phyloP scores from a whole-genome alignment of 2,797 vertebrate genomes.

The Lagodon rhomboides region DNA sequence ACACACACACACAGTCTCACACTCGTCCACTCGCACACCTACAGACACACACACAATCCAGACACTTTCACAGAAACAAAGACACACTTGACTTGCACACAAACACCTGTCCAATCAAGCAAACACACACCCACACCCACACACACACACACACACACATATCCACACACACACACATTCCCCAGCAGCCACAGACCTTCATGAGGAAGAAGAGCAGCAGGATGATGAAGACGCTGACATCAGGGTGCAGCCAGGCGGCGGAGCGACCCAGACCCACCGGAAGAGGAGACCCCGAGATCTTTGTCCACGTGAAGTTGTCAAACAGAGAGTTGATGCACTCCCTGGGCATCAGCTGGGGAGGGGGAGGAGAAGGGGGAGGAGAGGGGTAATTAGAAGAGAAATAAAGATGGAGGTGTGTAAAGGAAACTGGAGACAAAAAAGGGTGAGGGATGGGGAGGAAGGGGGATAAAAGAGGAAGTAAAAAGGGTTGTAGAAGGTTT shows the following conservation, averaged over 20 bases:
- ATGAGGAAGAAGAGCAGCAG: constrained; percentile 94
- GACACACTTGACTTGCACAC: neutral
- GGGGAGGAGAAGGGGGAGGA: too few species aligned
- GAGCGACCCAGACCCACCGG: constrained; percentile 89
- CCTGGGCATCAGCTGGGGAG: constrained; percentile 93
- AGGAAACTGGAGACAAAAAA: neutral
- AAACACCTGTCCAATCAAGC: neutral
- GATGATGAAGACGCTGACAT: constrained; percentile 91
- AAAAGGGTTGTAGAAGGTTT: neutral
- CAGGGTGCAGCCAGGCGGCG: constrained; percentile 92
- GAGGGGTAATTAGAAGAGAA: neutral
- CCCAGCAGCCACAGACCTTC: constrained; percentile 87
- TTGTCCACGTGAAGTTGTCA: constrained; percentile 96
- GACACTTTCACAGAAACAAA: neutral
- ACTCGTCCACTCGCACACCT: neutral
- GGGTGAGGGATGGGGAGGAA: neutral
- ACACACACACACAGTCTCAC: neutral
- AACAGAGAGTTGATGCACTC: constrained; percentile 96
- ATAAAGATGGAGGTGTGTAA: neutral
- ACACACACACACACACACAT: constrained; percentile 3
- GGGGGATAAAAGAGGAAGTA: neutral
- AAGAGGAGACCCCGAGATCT: constrained; percentile 83
- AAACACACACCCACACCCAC: neutral
- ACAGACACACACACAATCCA: neutral
- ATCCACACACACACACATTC: neutral